phyloP scores from a whole-genome alignment of 1,140 invertebrate species.

The Solen grandis region DNA sequence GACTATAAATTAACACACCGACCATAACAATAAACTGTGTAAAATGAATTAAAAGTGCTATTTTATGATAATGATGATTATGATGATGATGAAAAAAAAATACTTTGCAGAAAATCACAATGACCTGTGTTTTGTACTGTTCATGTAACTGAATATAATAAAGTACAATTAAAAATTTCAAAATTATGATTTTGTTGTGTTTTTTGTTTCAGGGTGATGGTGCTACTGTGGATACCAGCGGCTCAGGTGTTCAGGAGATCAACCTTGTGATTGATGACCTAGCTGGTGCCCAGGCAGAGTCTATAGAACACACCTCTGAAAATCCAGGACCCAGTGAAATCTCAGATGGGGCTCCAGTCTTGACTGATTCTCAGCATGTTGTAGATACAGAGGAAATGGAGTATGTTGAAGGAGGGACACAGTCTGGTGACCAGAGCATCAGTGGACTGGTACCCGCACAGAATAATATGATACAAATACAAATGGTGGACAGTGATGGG shows the following conservation, averaged over 20 bases:
- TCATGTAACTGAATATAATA: no score
- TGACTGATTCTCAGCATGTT: slow-evolving; percentile 9
- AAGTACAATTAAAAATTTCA: no score
- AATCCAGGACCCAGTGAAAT: slow-evolving; percentile 24
- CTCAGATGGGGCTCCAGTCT: slow-evolving; percentile 4
- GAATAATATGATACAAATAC: slow-evolving; percentile 20
- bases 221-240: neutral
- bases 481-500: neutral
- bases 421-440: neutral
- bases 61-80: no score
- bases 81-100: no score
- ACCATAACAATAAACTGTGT: no score
- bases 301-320: neutral
- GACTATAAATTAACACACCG: no score
- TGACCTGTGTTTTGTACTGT: no score
- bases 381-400: slow-evolving; percentile 11
- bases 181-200: neutral
- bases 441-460: neutral
- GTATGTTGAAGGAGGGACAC: neutral
- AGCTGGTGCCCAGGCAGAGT: neutral
- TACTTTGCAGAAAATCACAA: no score
- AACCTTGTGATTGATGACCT: slow-evolving; percentile 26
- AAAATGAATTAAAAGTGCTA: no score
- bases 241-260: slow-evolving; percentile 9
- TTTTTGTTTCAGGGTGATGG: neutral